These are phyloP conservation scores for Cavia aperea DNA, from an alignment of 2,113 vertebrate genomes.

Conservation along the genomic window DNA sequence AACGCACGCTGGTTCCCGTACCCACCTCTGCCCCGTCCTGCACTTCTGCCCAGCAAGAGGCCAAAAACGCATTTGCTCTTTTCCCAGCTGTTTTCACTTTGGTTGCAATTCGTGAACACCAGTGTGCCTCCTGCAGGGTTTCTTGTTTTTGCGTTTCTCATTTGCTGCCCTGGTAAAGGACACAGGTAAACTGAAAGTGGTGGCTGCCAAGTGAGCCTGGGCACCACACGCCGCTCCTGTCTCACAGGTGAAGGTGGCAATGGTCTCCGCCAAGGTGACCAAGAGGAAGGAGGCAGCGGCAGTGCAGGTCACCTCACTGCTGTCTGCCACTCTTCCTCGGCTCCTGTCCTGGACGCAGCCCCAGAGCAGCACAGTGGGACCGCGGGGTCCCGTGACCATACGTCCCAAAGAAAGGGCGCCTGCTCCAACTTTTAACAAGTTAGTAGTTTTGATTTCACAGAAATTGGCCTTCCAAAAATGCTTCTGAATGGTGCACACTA, in stretches of 20 bases:
- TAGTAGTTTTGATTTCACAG: not conserved
- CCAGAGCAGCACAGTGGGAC: not conserved
- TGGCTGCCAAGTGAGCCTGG: not conserved
- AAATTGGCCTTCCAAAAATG: not conserved
- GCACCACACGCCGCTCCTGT: not conserved
- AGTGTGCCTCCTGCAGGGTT: rapidly evolving
- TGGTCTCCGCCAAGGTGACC: not conserved
- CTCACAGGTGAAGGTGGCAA: too few species aligned
- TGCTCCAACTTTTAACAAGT: not conserved
- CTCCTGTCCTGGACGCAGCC: rapidly evolving
- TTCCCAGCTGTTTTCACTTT: not conserved
- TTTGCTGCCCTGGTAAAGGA: not conserved
- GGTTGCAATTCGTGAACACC: not conserved
- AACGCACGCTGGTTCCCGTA: rapidly evolving
- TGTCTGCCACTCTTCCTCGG: rapidly evolving
- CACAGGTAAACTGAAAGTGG: not conserved
- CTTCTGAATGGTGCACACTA: not conserved
- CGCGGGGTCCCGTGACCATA: not conserved
- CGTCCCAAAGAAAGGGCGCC: not conserved
- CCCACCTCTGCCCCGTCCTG: not conserved
- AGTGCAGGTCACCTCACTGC: rapidly evolving
- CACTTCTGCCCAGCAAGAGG: not conserved
- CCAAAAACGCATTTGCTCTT: not conserved
- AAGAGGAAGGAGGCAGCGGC: rapidly evolving
- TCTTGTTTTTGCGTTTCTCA: not conserved